Evolutionary conservation across 2,888 invertebrate genomes (phyloP), one percentile per base, ranked within the genome.

Genomic region (Chrysolina oricalcia): DNA sequence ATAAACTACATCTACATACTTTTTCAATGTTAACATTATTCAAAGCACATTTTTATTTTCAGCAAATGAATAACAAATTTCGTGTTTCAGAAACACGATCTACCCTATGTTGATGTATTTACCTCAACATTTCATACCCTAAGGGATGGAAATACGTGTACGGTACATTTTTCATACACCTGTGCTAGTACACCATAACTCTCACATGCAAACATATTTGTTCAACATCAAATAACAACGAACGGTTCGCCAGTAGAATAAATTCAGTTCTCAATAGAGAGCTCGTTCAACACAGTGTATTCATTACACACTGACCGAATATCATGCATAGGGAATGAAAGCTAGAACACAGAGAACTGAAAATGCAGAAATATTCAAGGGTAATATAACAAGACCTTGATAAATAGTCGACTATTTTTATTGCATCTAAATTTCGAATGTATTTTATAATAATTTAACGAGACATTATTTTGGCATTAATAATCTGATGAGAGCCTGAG

Each of bases 151-250:
- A 59, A 74, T 65, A 69, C 62, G 48, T 69, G 59, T 72, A 71
- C 62, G 41, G 35, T 64, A 41, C 68, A 76, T 73, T 76, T 76
- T 76, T 73, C 70, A 56, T 76, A 56, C 27, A 74, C 71, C 65
- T 66, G 50, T 72, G 65, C 70, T 64, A 70, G 74, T 78, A 73
- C 53, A 72, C 65, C 63, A 59, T 75, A 78, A 76, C 76, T 75
- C 74, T 64, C 72, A 74, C 76, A 48, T 59, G 70, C 74, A 71
- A 73, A 69, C 76, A 76, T 73, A 75, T 78, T 78, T 78, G 65
- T 74, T 74, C 71, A 74, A 63, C 64, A 77, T 77, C 46, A 15
- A 48, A 48, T 48, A 48, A 48, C 17, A 48, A 17, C 48, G 17
- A 48, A 4, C 17, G 48, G 17, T 48, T 48, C 10, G 48, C n/a